Percentiles rank a stretch among this genome's conserved stretches.
These are phyloP conservation scores for Dromaius novaehollandiae DNA, from an alignment of 2,113 vertebrate genomes.

Conservation along the genomic window DNA sequence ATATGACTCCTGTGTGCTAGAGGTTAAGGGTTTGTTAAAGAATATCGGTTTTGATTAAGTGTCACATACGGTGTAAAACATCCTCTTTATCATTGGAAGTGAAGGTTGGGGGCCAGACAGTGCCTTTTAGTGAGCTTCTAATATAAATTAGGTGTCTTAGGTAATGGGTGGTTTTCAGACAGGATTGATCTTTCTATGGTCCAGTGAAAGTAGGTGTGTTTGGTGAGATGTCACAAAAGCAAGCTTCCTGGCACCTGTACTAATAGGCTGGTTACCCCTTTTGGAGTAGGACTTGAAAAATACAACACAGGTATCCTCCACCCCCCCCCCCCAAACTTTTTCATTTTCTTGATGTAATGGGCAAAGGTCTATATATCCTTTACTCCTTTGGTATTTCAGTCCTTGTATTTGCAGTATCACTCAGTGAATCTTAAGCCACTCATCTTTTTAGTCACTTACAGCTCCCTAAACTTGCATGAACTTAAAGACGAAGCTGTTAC, in stretches of 20 bases:
- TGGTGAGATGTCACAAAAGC: slow-evolving; percentile 73
- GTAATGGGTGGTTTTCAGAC: slow-evolving; percentile 77
- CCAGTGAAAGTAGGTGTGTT: slow-evolving; percentile 69
- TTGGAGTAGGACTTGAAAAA: slow-evolving; percentile 72
- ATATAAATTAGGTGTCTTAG: slow-evolving; percentile 83
- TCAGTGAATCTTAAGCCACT: slow-evolving; percentile 69
- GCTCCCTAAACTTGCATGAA: slow-evolving; percentile 65
- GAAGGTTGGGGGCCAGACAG: slow-evolving; percentile 72
- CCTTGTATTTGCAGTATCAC: slow-evolving; percentile 69
- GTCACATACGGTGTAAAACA: slow-evolving; percentile 79
- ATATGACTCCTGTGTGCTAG: slow-evolving; percentile 69
- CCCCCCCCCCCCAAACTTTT: slow-evolving; percentile 62
- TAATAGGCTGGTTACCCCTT: slow-evolving; percentile 78
- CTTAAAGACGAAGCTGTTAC: slow-evolving; percentile 62
- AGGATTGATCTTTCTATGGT: slow-evolving; percentile 79
- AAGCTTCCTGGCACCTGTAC: slow-evolving; percentile 71
- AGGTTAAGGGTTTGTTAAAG: slow-evolving; percentile 84
- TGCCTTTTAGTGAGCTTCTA: slow-evolving; percentile 77
- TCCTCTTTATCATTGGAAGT: slow-evolving; percentile 78
- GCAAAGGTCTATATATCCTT: slow-evolving; percentile 73
- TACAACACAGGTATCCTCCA: slow-evolving; percentile 53
- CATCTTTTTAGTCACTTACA: slow-evolving; percentile 65
- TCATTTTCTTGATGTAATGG: slow-evolving; percentile 69
- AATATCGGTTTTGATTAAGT: slow-evolving; percentile 85
- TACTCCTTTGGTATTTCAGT: slow-evolving; percentile 75